Evolutionary conservation across 2,888 invertebrate genomes (phyloP).

Genomic region (Andrena dorsata): DNA sequence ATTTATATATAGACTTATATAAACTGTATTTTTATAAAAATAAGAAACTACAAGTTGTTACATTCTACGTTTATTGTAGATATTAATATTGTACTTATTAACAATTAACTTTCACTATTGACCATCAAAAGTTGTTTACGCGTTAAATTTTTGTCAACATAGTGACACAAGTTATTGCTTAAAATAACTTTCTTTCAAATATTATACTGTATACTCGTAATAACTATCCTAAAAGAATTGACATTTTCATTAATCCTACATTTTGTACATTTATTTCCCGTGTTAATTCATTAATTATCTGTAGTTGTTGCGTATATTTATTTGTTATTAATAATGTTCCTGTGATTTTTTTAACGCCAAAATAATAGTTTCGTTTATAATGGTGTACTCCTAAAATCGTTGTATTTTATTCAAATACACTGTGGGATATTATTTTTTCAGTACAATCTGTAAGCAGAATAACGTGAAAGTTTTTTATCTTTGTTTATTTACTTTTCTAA

Average conservation of each 20-base stretch:
- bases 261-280: not conserved
- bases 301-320: not conserved
- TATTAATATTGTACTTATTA: conserved; percentile 15
- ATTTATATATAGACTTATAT: not conserved
- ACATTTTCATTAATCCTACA: not conserved
- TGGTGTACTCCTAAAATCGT: not conserved
- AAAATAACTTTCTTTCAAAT: not conserved
- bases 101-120: conserved; percentile 1
- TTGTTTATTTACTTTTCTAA: no score
- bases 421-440: not conserved
- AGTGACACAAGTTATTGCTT: not conserved
- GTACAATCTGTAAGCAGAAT: not conserved
- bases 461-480: not conserved
- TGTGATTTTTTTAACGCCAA: not conserved
- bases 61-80: not conserved
- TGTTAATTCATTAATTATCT: not conserved
- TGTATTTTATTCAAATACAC: not conserved
- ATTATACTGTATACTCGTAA: not conserved
- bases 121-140: not conserved
- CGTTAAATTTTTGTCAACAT: not conserved
- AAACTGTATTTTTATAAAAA: not conserved
- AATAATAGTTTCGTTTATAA: not conserved
- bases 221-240: not conserved
- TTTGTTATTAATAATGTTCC: not conserved
- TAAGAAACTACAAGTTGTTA: conserved; percentile 3